These are phyloP conservation scores for Rhinoptilus africanus DNA, from an alignment of 2,113 vertebrate genomes.

Conservation along the genomic window DNA sequence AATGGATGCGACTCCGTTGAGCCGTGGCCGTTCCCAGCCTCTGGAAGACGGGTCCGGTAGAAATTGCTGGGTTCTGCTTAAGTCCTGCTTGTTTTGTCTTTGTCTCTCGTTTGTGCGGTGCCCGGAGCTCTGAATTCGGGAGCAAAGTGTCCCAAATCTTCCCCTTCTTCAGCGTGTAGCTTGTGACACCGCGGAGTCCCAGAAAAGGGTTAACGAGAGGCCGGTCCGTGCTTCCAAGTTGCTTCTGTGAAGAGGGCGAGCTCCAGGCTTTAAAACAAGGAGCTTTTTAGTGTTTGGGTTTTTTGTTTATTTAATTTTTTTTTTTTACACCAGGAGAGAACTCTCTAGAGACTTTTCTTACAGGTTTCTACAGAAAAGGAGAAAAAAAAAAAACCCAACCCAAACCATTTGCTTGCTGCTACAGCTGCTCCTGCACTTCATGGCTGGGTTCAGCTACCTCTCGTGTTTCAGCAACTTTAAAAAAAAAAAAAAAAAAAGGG, in stretches of 20 bases:
- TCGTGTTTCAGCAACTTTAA: neutral
- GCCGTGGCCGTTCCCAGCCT: neutral
- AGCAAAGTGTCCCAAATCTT: neutral
- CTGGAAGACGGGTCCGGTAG: neutral
- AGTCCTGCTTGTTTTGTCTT: neutral
- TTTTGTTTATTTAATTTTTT: neutral
- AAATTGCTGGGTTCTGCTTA: neutral
- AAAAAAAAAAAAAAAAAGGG: neutral
- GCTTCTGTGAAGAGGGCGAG: neutral
- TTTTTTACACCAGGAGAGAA: neutral
- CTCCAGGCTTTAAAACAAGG: neutral
- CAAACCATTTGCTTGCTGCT: neutral
- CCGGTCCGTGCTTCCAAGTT: neutral
- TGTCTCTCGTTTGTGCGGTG: neutral
- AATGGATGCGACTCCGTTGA: neutral
- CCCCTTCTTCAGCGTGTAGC: rapidly evolving
- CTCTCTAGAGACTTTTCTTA: neutral
- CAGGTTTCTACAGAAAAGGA: neutral
- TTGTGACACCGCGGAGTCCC: neutral
- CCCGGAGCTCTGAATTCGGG: neutral
- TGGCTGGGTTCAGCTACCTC: neutral
- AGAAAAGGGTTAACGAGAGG: neutral
- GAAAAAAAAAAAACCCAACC: too few species aligned
- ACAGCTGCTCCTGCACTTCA: neutral
- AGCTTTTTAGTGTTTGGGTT: neutral